phyloP scores from a whole-genome alignment of 2,113 vertebrate species.

The Nestor notabilis region DNA sequence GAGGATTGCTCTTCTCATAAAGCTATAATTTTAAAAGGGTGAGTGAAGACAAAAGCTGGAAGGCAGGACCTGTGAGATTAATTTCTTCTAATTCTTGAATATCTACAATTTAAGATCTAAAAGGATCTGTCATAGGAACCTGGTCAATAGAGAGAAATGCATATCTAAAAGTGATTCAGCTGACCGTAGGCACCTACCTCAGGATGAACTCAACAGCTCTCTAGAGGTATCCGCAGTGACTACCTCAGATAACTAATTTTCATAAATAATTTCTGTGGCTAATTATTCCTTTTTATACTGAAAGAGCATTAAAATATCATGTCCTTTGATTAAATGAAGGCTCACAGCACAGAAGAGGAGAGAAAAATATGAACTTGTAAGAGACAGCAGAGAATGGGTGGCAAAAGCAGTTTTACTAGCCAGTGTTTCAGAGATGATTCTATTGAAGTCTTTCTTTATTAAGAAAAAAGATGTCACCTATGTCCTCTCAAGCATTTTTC shows the following conservation, averaged over 20 bases:
- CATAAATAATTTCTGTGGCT: not conserved
- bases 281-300: not conserved
- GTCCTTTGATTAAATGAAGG: not conserved
- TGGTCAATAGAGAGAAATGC: not conserved
- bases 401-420: not conserved
- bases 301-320: not conserved
- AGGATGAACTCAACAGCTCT: not conserved
- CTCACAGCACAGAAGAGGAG: not conserved
- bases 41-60: not conserved
- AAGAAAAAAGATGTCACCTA: not conserved
- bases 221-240: not conserved
- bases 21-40: not conserved
- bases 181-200: not conserved
- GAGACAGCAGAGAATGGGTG: not conserved
- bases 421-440: not conserved
- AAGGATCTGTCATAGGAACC: not conserved
- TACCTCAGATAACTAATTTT: not conserved
- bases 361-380: not conserved
- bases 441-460: not conserved
- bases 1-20: not conserved
- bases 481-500: not conserved
- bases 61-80: not conserved
- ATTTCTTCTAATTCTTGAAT: not conserved
- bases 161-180: not conserved
- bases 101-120: not conserved